Evolutionary conservation across 2,888 invertebrate species (phyloP), one percentile per base, ranked within the genome.

Genomic region (Apamea sordens): DNA sequence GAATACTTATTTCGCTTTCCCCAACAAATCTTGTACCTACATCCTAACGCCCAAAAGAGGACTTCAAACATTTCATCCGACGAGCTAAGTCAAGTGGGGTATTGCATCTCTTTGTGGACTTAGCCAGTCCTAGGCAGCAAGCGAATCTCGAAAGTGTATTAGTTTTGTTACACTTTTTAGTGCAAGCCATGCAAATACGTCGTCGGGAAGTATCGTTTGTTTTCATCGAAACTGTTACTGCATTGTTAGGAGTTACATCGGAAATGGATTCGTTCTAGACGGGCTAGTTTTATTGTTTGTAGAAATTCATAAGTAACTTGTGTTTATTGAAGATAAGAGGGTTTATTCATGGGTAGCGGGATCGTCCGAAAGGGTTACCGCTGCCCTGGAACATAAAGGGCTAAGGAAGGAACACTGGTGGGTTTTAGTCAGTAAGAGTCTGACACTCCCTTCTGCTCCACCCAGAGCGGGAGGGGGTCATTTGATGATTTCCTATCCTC

Each of bases 51-150:
- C 76, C 21, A 36, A 71, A 61, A 77, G 68, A 41, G 71, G 76
- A 72, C 63, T 75, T 36, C 78, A 84, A 86, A 81, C 68, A 76
- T 79, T 76, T 70, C 41, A 72, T 65, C 53, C 67, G 13, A 41
- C 50, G 32, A 85, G 72, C 70, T 80, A 77, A 77, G 77, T 81
- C 82, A 79, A 82, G 84, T 79, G 59, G 47, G 73, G 80, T 81
- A 82, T 86, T 82, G 82, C 81, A 88, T 81, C 71, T 79, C 83
- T 83, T 88, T 88, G 88, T 86, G 50, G 82, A 83, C 79, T 80
- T 80, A 80, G 32, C 70, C 76, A 24, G 73, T 76, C 73, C 36
- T 67, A 41, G 76, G 75, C 32, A 67, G 61, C 61, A 47, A 79
- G 70, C 53, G 47, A 82, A 84, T 76, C 69, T 79, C n/a, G 56